These are phyloP conservation scores for Glareola pratincola DNA, from an alignment of 2,113 vertebrate species.

Conservation along the genomic window DNA sequence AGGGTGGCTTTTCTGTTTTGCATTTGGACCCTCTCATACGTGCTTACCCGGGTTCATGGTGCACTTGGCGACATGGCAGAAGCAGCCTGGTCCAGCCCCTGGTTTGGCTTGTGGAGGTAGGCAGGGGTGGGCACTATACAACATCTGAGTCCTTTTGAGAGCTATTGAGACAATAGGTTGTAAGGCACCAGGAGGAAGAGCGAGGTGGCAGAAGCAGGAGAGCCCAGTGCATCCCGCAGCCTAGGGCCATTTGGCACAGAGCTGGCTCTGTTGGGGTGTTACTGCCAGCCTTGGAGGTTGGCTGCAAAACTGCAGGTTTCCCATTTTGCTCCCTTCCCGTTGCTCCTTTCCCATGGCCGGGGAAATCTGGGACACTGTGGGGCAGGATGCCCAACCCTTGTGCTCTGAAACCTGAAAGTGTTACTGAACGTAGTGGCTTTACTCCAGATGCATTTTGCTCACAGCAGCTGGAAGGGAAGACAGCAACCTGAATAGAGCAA, in stretches of 20 bases:
- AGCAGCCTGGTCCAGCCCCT: neutral
- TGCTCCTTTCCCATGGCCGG: neutral
- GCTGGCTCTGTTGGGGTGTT: accelerated
- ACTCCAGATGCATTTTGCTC: neutral
- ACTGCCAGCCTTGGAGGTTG: neutral
- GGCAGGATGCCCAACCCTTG: neutral
- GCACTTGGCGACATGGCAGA: neutral
- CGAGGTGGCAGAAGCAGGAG: accelerated
- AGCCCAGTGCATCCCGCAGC: accelerated
- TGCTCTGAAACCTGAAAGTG: neutral
- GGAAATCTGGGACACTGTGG: neutral
- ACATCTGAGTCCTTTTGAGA: neutral
- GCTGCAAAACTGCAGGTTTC: neutral
- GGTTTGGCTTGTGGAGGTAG: neutral
- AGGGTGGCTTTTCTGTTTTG: neutral
- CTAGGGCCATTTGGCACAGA: accelerated
- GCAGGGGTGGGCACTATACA: neutral
- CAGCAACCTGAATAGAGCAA: neutral
- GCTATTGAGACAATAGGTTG: neutral
- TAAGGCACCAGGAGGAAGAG: neutral
- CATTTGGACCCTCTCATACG: accelerated
- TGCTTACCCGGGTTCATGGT: accelerated
- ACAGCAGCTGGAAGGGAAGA: neutral
- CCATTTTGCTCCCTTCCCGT: neutral
- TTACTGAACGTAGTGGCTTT: neutral